Base-by-base conservation (phyloP, 2,888 invertebrate genomes). In the Sarcophaga variegata region DNA sequence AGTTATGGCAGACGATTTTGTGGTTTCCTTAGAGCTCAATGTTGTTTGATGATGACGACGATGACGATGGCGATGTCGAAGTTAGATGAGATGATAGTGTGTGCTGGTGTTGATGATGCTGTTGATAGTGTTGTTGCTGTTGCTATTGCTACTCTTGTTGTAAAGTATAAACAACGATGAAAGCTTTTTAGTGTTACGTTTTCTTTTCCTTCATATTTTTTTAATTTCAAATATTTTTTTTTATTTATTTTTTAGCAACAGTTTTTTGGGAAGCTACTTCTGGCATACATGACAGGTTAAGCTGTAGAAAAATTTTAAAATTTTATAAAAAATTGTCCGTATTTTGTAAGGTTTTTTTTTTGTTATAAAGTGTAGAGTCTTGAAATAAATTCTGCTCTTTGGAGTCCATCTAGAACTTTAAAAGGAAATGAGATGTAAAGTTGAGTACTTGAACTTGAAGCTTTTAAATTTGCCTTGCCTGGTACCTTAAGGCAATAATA, bases 1-100 rank as follows among this genome's bases (percentile, higher is more conserved):
- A 92, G 92, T 92, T 92, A 92, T 92, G 92, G 92, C 92, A 92
- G 92, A 92, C 92, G 92, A 92, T 92, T 92, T 91, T 92, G 92
- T 90, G 92, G 92, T 92, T 92, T 88, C 88, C 86, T 88, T 87
- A 84, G 86, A 88, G 89, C 88, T 88, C 88, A 89, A 89, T 90
- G 90, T 89, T 90, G 90, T 89, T 87, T 84, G 87, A 83, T 83
- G 74, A 82, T 70, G 62, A 62, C 6, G 62, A 62, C 20, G 22
- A 62, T 22, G 62, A 60, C 27, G 74, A 49, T 67, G 54, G 2
- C n/a, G 82, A 59, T 77, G 70, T 20, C 37, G 66, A 66, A 10
- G 90, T 89, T 87, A 82, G 87, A 83, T 83, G 74, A 82, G 62
- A 62, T 62, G 62, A 62, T 10, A n/a, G n/a, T 22, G 74, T 37